These are phyloP conservation scores for Elymnias hypermnestra DNA, from an alignment of 1,140 invertebrate genomes.

Conservation along the genomic window DNA sequence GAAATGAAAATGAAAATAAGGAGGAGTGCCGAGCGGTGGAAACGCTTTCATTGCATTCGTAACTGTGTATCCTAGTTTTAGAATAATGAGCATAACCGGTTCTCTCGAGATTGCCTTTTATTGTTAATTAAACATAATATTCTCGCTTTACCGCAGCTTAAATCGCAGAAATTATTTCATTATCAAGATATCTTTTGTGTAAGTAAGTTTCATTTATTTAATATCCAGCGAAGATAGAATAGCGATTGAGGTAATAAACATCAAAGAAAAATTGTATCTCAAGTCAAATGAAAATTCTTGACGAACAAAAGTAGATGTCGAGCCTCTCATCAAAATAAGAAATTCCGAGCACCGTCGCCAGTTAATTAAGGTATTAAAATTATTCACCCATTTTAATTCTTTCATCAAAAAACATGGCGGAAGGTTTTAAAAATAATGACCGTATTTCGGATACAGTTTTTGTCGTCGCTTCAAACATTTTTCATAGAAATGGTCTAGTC, in stretches of 20 bases:
- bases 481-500: constrained; percentile 29
- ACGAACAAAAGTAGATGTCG: constrained; percentile 41
- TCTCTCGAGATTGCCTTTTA: neutral
- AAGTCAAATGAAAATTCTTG: constrained; percentile 39
- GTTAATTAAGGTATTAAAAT: constrained; percentile 63
- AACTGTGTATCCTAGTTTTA: constrained; percentile 18
- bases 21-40: constrained; percentile 21
- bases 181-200: neutral
- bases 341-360: constrained; percentile 43
- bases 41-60: constrained; percentile 18
- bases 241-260: constrained; percentile 23
- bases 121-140: constrained; percentile 4
- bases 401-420: constrained; percentile 34
- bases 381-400: constrained; percentile 32
- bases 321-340: constrained; percentile 45
- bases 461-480: constrained; percentile 26
- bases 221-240: constrained; percentile 8
- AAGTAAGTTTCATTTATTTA: constrained; percentile 1
- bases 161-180: neutral
- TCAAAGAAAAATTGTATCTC: constrained; percentile 31
- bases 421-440: constrained; percentile 34
- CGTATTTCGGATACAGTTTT: constrained; percentile 31
- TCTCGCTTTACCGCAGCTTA: neutral
- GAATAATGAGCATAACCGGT: neutral
- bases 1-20: constrained; percentile 55